Percentiles rank a stretch among this genome's conserved stretches.
phyloP scores from a whole-genome alignment of 2,113 vertebrate genomes.

The Semnopithecus entellus region DNA sequence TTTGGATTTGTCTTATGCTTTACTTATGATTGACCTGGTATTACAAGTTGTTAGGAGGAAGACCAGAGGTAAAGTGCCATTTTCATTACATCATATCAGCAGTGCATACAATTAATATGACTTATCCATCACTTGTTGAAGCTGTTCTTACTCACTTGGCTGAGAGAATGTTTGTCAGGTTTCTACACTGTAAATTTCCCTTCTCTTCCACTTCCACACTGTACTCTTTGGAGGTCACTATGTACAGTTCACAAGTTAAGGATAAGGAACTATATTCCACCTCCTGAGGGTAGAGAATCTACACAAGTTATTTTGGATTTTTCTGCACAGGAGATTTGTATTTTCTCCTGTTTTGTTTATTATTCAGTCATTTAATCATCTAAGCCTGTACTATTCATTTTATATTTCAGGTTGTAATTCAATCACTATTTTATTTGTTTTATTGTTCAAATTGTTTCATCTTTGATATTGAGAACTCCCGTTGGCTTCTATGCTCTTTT shows the following conservation, averaged over 20 bases:
- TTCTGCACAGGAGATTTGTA: background rate
- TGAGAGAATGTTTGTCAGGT: background rate
- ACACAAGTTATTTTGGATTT: background rate
- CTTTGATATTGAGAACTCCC: background rate
- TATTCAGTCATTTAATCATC: background rate
- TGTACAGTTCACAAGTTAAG: no score
- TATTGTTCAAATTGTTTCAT: background rate
- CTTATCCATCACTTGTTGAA: background rate
- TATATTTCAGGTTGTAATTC: background rate
- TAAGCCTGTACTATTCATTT: background rate
- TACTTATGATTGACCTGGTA: background rate
- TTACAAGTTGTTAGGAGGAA: background rate
- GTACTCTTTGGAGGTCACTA: background rate
- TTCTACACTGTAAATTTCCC: background rate
- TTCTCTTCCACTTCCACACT: background rate
- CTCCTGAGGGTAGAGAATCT: no score
- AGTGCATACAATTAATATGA: background rate
- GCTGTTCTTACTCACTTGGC: background rate
- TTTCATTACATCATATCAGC: background rate
- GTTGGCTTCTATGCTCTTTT: background rate
- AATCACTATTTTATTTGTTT: background rate
- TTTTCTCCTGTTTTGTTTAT: background rate
- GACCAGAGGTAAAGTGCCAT: background rate
- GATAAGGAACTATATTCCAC: background rate
- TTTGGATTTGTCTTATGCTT: background rate